Conservation (phyloP, 2,888 invertebrate genomes). For the Malacosoma neustria region DNA sequence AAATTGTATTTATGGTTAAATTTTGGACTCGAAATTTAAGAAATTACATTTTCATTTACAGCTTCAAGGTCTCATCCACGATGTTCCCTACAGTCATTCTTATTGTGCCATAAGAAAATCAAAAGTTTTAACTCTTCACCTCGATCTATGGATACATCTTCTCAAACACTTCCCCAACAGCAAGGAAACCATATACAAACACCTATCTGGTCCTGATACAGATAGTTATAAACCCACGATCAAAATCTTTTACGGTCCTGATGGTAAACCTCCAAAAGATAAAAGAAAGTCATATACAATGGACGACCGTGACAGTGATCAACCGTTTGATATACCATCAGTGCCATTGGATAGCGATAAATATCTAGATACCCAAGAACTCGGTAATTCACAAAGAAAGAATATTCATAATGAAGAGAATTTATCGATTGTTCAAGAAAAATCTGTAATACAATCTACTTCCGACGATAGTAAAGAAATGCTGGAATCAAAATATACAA, state of each 20-base stretch:
- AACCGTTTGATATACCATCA: too few relatives aligned
- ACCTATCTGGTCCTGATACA: slow-evolving; percentile 10
- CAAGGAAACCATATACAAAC: slow-evolving; percentile 27
- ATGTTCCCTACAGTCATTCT: slow-evolving; percentile 35
- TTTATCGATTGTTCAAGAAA: too few relatives aligned
- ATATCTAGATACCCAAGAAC: too few relatives aligned
- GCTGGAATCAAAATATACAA: too few relatives aligned
- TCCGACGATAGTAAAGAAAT: too few relatives aligned
- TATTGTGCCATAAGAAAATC: slow-evolving; percentile 38
- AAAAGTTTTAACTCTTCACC: slow-evolving; percentile 40
- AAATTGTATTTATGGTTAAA: too few relatives aligned
- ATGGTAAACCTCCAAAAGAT: neutral
- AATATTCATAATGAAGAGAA: too few relatives aligned
- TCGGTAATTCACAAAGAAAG: too few relatives aligned
- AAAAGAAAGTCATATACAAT: neutral
- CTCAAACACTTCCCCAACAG: slow-evolving; percentile 44
- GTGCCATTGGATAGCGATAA: too few relatives aligned
- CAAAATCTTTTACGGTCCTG: neutral
- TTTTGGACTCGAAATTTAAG: neutral
- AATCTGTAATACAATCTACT: too few relatives aligned
- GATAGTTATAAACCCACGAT: neutral
- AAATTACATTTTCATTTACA: slow-evolving; percentile 15
- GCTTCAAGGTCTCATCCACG: slow-evolving; percentile 41
- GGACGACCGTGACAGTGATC: too few relatives aligned
- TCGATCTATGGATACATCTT: slow-evolving; percentile 45